Conservation (phyloP, 2,888 invertebrate species). For the Dysmachus trigonus region DNA sequence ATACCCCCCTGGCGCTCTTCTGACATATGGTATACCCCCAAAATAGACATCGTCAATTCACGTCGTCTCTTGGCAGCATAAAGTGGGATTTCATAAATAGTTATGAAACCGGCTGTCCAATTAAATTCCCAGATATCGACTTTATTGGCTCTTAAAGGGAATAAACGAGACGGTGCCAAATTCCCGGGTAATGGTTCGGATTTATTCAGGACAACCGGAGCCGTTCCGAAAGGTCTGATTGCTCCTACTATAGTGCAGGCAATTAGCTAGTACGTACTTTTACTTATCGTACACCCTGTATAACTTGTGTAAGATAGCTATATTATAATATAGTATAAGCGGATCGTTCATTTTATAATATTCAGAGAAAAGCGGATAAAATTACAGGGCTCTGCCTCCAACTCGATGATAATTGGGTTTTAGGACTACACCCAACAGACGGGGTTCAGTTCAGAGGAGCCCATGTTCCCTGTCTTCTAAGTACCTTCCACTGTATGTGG, state of each 20-base stretch:
- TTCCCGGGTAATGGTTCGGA: not conserved
- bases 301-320: not conserved
- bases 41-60: not conserved
- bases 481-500: not conserved
- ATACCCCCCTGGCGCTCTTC: not conserved
- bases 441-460: not conserved
- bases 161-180: not conserved
- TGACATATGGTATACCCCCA: no score
- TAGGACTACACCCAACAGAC: not conserved
- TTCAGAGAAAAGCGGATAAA: not conserved
- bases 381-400: not conserved
- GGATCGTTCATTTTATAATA: not conserved
- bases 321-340: not conserved
- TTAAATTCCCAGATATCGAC: not conserved
- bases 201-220: not conserved
- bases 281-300: not conserved
- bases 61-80: not conserved
- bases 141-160: not conserved
- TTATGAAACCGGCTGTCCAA: not conserved
- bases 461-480: not conserved
- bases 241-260: not conserved
- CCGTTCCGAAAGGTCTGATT: not conserved
- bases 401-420: not conserved
- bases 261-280: not conserved
- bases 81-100: not conserved